Percentiles rank a stretch among this genome's conserved stretches.
These are phyloP conservation scores for Syritta pipiens DNA, from an alignment of 2,888 invertebrate species.

Conservation along the genomic window DNA sequence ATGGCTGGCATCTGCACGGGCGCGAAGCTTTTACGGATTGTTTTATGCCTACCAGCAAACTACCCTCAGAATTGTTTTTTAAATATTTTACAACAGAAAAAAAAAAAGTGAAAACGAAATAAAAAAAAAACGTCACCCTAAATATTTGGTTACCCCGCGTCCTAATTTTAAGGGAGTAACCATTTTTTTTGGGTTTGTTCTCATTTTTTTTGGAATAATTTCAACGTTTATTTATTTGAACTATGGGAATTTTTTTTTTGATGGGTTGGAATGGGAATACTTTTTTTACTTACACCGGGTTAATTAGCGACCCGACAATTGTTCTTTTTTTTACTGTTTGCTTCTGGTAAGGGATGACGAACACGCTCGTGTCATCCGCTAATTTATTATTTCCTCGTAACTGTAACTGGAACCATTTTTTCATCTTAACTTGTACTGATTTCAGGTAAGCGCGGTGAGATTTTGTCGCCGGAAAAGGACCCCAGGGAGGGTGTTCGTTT, in stretches of 20 bases:
- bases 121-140: conserved; percentile 31
- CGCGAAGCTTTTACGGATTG: conserved; percentile 49
- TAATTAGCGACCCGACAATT: conserved; percentile 36
- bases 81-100: conserved; percentile 15
- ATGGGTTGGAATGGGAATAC: background rate
- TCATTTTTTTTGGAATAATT: background rate
- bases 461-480: background rate
- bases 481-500: conserved; percentile 17
- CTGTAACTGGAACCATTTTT: conserved; percentile 9
- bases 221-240: conserved; percentile 14
- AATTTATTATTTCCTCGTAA: conserved; percentile 41
- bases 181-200: conserved; percentile 8
- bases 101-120: conserved; percentile 4
- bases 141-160: conserved; percentile 8
- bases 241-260: conserved; percentile 8
- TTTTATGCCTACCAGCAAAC: conserved; percentile 64
- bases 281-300: conserved; percentile 20
- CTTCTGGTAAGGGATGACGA: background rate
- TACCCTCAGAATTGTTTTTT: conserved; percentile 57
- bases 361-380: conserved; percentile 16
- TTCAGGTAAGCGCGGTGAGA: conserved; percentile 17
- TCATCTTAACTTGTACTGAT: background rate
- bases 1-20: conserved; percentile 49
- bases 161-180: conserved; percentile 49
- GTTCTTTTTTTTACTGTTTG: conserved; percentile 1